Conservation (phyloP, 2,113 vertebrate species). For the Athene noctua region DNA sequence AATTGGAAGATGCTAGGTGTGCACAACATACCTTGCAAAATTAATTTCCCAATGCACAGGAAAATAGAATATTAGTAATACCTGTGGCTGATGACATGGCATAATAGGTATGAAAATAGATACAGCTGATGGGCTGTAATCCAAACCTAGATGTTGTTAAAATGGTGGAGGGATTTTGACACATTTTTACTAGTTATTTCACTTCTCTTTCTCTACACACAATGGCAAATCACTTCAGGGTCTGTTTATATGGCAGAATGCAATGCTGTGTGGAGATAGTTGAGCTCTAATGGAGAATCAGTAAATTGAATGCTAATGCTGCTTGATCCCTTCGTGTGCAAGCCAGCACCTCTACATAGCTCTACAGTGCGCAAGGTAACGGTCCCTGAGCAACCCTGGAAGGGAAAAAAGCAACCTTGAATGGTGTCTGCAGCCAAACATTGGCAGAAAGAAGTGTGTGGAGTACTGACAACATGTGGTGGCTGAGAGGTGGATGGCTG, state of each 20-base stretch:
- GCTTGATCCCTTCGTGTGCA: neutral
- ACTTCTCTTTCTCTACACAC: neutral
- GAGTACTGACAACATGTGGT: neutral
- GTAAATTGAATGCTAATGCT: neutral
- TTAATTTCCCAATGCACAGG: neutral
- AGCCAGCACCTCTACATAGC: neutral
- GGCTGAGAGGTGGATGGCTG: neutral
- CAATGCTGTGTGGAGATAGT: neutral
- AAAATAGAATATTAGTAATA: neutral
- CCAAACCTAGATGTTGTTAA: neutral
- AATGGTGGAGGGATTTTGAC: neutral
- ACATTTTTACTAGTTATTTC: neutral
- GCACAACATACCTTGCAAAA: neutral
- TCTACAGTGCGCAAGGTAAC: neutral
- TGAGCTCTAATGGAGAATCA: neutral
- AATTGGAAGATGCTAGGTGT: neutral
- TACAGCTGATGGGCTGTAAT: neutral
- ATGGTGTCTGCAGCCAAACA: neutral
- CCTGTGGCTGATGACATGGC: neutral
- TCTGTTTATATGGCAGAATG: neutral
- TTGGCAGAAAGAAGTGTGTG: neutral
- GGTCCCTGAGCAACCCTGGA: neutral
- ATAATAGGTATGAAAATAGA: neutral
- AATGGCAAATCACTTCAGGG: neutral
- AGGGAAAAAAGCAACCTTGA: neutral